Evolutionary conservation across 2,113 vertebrate genomes (phyloP).

Genomic region (Apteryx mantelli): DNA sequence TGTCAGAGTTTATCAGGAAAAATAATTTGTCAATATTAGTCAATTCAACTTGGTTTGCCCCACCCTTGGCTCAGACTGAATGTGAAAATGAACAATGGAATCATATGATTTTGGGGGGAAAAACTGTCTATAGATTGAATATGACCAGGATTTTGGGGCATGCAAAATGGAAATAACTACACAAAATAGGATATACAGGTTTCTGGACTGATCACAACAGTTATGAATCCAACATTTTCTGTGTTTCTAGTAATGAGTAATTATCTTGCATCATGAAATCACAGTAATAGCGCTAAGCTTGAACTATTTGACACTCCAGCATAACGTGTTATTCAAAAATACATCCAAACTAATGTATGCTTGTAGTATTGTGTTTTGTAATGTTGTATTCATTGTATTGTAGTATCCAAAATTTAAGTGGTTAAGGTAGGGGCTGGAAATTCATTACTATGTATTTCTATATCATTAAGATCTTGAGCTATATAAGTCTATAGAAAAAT

Average conservation of each 20-base stretch:
- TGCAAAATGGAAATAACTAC: neutral
- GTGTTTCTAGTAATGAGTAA: neutral
- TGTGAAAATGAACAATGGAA: neutral
- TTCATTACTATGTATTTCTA: neutral
- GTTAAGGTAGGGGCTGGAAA: neutral
- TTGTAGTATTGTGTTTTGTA: no score
- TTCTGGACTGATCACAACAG: neutral
- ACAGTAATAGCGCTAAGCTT: neutral
- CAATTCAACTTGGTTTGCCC: neutral
- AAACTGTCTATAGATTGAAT: neutral
- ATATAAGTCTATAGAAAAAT: neutral
- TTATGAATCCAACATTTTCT: neutral
- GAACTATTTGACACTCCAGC: neutral
- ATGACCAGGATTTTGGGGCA: neutral
- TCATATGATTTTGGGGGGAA: neutral
- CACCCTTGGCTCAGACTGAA: neutral
- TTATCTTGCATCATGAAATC: neutral
- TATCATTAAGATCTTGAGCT: neutral
- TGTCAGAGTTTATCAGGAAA: neutral
- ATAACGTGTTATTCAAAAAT: neutral
- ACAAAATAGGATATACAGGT: neutral
- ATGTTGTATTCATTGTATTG: no score
- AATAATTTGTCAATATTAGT: neutral
- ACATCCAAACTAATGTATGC: neutral
- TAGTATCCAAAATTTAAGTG: neutral